phyloP scores from a whole-genome alignment of 2,888 invertebrate genomes.

The Caenorhabditis drosophilae region DNA sequence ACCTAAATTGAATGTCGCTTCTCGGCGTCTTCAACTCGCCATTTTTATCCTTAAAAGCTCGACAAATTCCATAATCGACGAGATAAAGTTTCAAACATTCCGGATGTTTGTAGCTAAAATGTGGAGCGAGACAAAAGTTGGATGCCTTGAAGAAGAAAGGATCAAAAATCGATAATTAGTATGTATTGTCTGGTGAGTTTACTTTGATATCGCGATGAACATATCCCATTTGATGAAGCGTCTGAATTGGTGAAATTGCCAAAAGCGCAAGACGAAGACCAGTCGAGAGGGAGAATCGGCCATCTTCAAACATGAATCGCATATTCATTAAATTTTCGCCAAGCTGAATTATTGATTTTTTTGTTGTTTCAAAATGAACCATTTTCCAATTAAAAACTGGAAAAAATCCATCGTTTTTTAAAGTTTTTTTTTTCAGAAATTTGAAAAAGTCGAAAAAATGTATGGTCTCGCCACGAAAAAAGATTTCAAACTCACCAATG shows the following conservation, averaged over 20 bases:
- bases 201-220: slow-evolving; percentile 62
- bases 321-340: slow-evolving; percentile 63
- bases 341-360: slow-evolving; percentile 45
- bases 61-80: slow-evolving; percentile 66
- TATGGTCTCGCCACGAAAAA: too few species aligned
- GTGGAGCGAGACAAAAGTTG: slow-evolving; percentile 48
- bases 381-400: too few species aligned
- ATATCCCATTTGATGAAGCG: slow-evolving; percentile 61
- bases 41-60: slow-evolving; percentile 50
- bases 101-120: slow-evolving; percentile 10
- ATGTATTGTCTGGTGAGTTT: too few species aligned
- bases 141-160: slow-evolving; percentile 45
- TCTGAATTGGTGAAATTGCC: slow-evolving; percentile 57
- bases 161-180: neutral
- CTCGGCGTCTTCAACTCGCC: slow-evolving; percentile 52
- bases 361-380: too few species aligned
- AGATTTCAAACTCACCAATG: slow-evolving; percentile 32
- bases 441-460: neutral
- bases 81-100: slow-evolving; percentile 50
- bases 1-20: slow-evolving; percentile 42
- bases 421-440: neutral
- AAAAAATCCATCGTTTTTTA: too few species aligned
- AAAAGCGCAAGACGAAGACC: slow-evolving; percentile 57
- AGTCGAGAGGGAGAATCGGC: slow-evolving; percentile 64
- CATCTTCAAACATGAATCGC: slow-evolving; percentile 59